Evolutionary conservation across 1,140 invertebrate species (phyloP).

Genomic region (Lordiphosa stackelbergi): DNA sequence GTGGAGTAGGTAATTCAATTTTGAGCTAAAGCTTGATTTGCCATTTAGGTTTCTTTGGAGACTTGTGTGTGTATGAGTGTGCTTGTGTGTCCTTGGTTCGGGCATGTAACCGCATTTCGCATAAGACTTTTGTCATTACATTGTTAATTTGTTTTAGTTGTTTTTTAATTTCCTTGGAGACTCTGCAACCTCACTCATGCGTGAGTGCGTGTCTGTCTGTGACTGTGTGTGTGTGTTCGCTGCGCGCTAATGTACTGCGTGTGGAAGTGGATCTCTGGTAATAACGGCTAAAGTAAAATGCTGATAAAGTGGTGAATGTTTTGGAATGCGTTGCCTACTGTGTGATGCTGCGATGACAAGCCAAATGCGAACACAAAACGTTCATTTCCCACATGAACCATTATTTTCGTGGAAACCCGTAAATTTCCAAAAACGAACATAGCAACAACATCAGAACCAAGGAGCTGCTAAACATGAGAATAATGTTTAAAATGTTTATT

Average conservation of each 20-base stretch:
- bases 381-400: conserved; percentile 74
- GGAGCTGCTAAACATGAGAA: conserved; percentile 73
- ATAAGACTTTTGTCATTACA: conserved; percentile 71
- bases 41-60: conserved; percentile 40
- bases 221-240: conserved; percentile 14
- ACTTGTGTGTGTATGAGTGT: background rate
- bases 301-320: conserved; percentile 73
- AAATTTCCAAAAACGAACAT: conserved; percentile 66
- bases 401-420: conserved; percentile 71
- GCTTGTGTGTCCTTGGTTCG: conserved; percentile 12
- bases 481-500: conserved; percentile 76
- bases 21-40: conserved; percentile 53
- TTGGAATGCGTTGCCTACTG: conserved; percentile 45
- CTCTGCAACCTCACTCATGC: conserved; percentile 62
- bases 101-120: conserved; percentile 32
- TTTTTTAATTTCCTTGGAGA: conserved; percentile 75
- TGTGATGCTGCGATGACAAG: conserved; percentile 67
- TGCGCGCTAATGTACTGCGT: conserved; percentile 47
- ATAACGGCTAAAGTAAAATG: conserved; percentile 73
- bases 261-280: conserved; percentile 47
- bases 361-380: conserved; percentile 72
- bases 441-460: conserved; percentile 41
- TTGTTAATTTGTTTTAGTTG: conserved; percentile 76
- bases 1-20: conserved; percentile 60
- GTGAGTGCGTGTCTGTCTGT: conserved; percentile 15